Conservation (phyloP, 1,140 invertebrate genomes). For the Oreohelix idahoensis region DNA sequence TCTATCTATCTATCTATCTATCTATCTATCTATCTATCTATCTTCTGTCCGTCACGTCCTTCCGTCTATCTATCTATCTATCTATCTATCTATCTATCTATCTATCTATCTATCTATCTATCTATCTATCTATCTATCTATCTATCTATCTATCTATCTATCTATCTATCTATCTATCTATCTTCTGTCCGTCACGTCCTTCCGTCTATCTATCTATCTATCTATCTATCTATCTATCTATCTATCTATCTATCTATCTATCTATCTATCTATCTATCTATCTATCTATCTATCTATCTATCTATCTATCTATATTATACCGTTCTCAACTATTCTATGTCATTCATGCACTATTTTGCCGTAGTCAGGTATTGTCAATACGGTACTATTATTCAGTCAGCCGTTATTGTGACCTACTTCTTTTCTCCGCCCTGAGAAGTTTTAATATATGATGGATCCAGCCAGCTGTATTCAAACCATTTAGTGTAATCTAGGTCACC, state of each 20-base stretch:
- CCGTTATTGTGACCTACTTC: conserved; percentile 24
- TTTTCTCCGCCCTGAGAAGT: background rate
- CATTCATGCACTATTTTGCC: too few species aligned
- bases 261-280: conserved; percentile 30
- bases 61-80: background rate
- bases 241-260: conserved; percentile 30
- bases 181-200: background rate
- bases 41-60: background rate
- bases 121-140: conserved; percentile 20
- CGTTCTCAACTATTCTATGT: too few species aligned
- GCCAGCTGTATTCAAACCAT: conserved; percentile 64
- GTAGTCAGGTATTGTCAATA: too few species aligned
- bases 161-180: conserved; percentile 18
- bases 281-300: conserved; percentile 22
- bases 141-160: conserved; percentile 18
- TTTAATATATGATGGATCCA: conserved; percentile 30
- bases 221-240: conserved; percentile 30
- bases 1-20: conserved; percentile 12
- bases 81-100: background rate
- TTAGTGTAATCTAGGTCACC: conserved; percentile 59
- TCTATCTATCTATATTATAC: background rate
- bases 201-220: conserved; percentile 18
- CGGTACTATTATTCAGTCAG: too few species aligned
- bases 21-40: conserved; percentile 13
- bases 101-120: conserved; percentile 20